Conservation (phyloP, 2,797 vertebrate species). For the Nasua narica region DNA sequence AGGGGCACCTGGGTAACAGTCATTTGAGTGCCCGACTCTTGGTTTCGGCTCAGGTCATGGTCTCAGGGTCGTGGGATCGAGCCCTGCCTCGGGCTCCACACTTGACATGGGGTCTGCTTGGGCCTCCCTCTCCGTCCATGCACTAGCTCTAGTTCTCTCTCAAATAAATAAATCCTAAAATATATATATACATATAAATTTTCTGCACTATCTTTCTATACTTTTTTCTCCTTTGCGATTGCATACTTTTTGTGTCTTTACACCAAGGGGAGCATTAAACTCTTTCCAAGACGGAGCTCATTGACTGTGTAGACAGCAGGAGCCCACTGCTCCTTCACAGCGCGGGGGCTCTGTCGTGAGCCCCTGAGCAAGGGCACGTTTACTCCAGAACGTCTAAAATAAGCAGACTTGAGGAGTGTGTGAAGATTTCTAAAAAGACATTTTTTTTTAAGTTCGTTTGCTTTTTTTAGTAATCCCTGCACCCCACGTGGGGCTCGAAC, state of each 20-base stretch:
- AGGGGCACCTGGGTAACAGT: background rate
- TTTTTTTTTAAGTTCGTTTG: background rate
- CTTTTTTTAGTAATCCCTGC: background rate
- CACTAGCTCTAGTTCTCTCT: background rate
- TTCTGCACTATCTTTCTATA: accelerated
- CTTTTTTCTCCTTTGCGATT: background rate
- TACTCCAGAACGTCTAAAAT: accelerated
- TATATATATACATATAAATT: accelerated
- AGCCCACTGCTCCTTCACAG: accelerated
- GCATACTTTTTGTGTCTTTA: accelerated
- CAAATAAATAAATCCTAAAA: background rate
- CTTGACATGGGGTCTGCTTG: background rate
- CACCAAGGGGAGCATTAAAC: no score
- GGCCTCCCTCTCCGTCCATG: background rate
- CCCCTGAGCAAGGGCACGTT: accelerated
- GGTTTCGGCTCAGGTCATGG: background rate
- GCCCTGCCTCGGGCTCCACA: background rate
- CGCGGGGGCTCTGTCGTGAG: accelerated
- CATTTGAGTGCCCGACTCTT: background rate
- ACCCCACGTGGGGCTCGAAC: background rate
- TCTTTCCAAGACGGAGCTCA: background rate
- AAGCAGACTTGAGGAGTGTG: background rate
- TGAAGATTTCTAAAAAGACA: background rate
- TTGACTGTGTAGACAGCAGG: accelerated
- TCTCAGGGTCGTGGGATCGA: background rate